These are phyloP conservation scores for Mechanitis messenoides DNA, from an alignment of 2,888 invertebrate species.

Conservation along the genomic window DNA sequence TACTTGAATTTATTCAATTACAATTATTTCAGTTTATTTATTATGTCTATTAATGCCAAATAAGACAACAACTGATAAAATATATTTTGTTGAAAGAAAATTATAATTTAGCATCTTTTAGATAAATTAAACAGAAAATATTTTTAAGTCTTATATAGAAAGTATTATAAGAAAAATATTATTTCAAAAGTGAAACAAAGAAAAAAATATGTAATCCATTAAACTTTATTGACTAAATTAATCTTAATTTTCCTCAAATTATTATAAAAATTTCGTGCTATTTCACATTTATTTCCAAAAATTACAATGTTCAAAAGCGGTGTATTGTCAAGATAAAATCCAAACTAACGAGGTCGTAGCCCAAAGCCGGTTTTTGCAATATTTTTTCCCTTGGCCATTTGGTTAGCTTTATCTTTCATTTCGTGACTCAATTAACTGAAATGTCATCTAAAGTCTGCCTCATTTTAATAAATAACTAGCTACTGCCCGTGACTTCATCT, in stretches of 20 bases:
- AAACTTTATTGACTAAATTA: neutral
- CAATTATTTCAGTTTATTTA: no score
- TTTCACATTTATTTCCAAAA: neutral
- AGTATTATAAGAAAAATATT: no score
- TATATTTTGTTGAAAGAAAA: no score
- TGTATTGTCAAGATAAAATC: slow-evolving; percentile 1
- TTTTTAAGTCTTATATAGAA: no score
- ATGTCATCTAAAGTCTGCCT: neutral
- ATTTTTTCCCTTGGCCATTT: slow-evolving; percentile 2
- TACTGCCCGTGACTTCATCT: no score
- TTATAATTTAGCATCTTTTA: no score
- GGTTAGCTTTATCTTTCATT: slow-evolving; percentile 30
- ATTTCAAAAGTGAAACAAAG: no score
- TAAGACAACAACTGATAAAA: no score
- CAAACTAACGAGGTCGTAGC: slow-evolving; percentile 6
- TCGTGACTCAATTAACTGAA: slow-evolving; percentile 9
- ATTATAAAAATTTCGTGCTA: neutral
- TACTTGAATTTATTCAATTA: no score
- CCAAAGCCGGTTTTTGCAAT: slow-evolving; percentile 7
- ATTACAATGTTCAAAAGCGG: slow-evolving; percentile 1
- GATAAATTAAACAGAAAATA: no score
- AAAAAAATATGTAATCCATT: no score
- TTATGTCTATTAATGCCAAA: no score
- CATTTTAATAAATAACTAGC: neutral
- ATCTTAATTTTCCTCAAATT: neutral